A percentile compares a stretch with the other conserved stretches of the same genome.
Conservation (phyloP, 2,797 vertebrate species). For the Sebastes diaconus region DNA sequence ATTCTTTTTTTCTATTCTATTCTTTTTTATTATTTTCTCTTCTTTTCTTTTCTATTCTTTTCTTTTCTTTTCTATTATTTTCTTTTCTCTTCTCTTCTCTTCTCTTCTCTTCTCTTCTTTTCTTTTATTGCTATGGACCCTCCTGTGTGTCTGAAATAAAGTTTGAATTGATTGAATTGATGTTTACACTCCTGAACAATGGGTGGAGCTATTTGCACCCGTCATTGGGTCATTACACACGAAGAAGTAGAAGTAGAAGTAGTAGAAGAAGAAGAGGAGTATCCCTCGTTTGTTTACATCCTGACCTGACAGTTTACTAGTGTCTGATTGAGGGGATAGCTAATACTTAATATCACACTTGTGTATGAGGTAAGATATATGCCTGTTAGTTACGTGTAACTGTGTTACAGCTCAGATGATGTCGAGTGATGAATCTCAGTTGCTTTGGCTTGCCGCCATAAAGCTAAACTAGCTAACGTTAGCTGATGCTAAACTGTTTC, state of each 20-base stretch:
- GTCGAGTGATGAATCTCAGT: neutral
- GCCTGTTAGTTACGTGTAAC: fast-evolving
- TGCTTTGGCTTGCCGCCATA: neutral
- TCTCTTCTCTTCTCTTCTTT: too few species aligned
- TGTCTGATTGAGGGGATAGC: too few species aligned
- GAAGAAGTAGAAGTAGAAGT: neutral
- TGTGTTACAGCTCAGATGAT: fast-evolving
- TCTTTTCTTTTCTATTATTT: too few species aligned
- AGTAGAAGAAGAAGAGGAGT: neutral
- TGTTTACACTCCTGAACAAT: neutral
- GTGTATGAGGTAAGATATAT: conserved; percentile 7
- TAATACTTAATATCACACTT: neutral
- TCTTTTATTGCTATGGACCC: too few species aligned
- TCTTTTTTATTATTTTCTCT: too few species aligned
- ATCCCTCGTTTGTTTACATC: neutral
- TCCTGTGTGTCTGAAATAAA: too few species aligned
- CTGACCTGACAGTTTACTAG: neutral
- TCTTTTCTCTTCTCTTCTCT: too few species aligned
- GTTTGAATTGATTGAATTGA: too few species aligned
- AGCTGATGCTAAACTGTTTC: neutral
- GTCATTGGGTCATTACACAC: neutral
- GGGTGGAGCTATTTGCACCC: neutral
- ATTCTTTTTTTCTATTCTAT: too few species aligned
- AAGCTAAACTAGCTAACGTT: neutral
- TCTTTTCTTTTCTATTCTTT: too few species aligned